Evolutionary conservation across 2,888 invertebrate genomes (phyloP), one percentile per base, ranked within the genome.

Genomic region (Zeuzera pyrina): DNA sequence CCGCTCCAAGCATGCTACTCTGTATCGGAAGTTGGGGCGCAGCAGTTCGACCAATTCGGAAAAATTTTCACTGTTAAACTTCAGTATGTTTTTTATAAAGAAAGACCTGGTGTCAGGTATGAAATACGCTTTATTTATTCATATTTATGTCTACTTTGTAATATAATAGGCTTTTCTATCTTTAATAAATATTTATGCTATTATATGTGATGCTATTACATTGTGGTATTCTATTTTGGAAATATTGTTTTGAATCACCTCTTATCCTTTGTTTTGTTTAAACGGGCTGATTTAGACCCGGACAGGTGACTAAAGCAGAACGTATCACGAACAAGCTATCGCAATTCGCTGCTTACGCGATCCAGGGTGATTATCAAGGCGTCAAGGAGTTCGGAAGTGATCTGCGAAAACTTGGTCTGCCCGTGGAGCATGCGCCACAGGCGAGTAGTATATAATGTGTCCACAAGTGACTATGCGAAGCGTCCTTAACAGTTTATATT

Each of bases 51-150:
- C 77, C 95, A 97, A 70, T 99, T 93, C 68, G 98, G 98, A 15
- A 99, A 99, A 84, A 98, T 99, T 52, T 98, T 99, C 84, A 99
- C 99, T 0, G 89, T 98, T 34, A 98, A 97, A 69, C 78, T 97
- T 46, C 98, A 98, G 71, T 98, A 97, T 64, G 93, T 98, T 34
- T 96, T 98, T 73, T 99, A 99, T 72, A 97, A 98, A 71, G 99
- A 99, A 71, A 87, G 98, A 7, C 97, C 98, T 0, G 98, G 98
- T 1, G 95, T 97, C 11, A 69, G 83, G 81, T 79, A 12, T 7
- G 25, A 12, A 5, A 7, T n/a, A n/a, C n/a, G n/a, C n/a, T n/a
- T n/a, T n/a, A n/a, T n/a, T n/a, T n/a, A n/a, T n/a, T n/a, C n/a
- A n/a, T n/a, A n/a, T n/a, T n/a, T n/a, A n/a, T n/a, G n/a, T n/a